Evolutionary conservation across 2,113 vertebrate genomes (phyloP), one percentile per base, ranked within the genome.

Genomic region (Bubo blakistoni): DNA sequence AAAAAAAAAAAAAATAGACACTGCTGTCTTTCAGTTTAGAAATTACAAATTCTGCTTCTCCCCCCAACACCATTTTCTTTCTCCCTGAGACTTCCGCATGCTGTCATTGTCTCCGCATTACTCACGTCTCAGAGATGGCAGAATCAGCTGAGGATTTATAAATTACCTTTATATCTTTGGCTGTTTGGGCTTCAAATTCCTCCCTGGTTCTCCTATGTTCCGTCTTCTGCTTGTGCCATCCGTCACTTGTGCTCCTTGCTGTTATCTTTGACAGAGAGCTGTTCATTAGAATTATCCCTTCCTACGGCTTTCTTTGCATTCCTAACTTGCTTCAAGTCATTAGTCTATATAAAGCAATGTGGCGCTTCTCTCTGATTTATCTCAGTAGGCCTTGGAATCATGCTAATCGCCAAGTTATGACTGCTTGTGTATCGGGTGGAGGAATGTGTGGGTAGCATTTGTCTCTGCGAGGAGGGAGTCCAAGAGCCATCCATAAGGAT

Each of bases 401-500:
- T 0, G 0, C 51, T 94, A 96, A 95, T 92, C 20, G 0, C 83
- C 83, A 89, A 91, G 91, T 94, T 94, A 76, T 85, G 91, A 85
- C 94, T 96, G 65, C 19, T 77, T 87, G 59, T 52, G 69, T 88
- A 58, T 72, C 8, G 2, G 89, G 63, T 22, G 7, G 40, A 95
- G 82, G 96, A 94, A 92, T 80, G 86, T 73, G 95, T 80, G 95
- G 90, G 92, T 90, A 92, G 67, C 78, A 66, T 88, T 96, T 94
- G 74, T 73, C 91, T 94, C 57, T 2, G 7, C 0, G 1, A 92
- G 81, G 29, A 87, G 40, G 22, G 70, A 95, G 70, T 83, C 83
- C 89, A 82, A 77, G 86, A 94, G 55, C 42, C 80, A 91, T 22
- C 34, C 66, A 32, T 58, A 69, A 90, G 51, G 79, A 80, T 91